A percentile compares a stretch with the other conserved stretches of the same genome.
Conservation (phyloP, 1,140 invertebrate genomes). For the Drosophila micromelanica region DNA sequence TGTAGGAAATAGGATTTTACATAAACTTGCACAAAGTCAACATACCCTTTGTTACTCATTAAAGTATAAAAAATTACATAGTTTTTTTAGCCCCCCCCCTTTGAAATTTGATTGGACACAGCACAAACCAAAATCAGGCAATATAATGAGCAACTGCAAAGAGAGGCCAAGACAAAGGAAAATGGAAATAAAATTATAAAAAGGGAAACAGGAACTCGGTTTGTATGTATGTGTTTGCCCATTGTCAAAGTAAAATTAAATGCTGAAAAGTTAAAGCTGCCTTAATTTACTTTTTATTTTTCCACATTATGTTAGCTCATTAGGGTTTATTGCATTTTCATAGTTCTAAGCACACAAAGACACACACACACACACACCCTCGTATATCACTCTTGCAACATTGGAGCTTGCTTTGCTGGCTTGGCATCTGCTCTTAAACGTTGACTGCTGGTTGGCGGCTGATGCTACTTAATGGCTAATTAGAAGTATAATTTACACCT, state of each 20-base stretch:
- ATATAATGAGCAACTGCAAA: slow-evolving; percentile 31
- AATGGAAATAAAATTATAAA: too few species aligned
- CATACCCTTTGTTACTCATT: too few species aligned
- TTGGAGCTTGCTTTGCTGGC: slow-evolving; percentile 12
- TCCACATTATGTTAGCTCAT: slow-evolving; percentile 67
- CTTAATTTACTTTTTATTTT: slow-evolving; percentile 61
- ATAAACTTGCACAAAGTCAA: too few species aligned
- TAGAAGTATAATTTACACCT: slow-evolving; percentile 82
- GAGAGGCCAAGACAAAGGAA: neutral
- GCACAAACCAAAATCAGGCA: neutral
- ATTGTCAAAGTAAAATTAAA: neutral
- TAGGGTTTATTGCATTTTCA: slow-evolving; percentile 72
- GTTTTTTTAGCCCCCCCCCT: slow-evolving; percentile 5
- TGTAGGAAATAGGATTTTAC: too few species aligned
- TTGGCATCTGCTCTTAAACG: slow-evolving; percentile 54
- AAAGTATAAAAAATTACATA: too few species aligned
- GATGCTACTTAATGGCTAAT: slow-evolving; percentile 78
- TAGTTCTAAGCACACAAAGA: slow-evolving; percentile 38
- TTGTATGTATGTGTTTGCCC: neutral
- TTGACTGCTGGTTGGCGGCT: slow-evolving; percentile 31
- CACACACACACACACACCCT: slow-evolving; percentile 19
- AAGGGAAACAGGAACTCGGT: neutral
- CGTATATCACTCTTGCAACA: slow-evolving; percentile 12
- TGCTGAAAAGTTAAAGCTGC: slow-evolving; percentile 23
- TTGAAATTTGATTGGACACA: slow-evolving; percentile 28